Conservation (phyloP, 2,888 invertebrate species). For the Acronicta alni region DNA sequence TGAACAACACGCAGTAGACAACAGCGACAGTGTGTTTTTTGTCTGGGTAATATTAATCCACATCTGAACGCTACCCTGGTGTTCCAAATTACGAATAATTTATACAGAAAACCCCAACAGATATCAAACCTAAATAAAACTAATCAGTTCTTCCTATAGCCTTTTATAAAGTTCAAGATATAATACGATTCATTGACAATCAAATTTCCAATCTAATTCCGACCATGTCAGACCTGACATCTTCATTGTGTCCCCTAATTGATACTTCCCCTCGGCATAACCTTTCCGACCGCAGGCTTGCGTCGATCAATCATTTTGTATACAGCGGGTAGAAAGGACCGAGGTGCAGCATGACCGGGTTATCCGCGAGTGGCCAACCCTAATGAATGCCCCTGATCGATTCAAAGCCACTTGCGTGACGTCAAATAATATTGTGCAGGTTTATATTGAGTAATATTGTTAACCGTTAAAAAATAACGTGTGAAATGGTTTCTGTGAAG, state of each 20-base stretch:
- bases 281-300: conserved; percentile 48
- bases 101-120: neutral
- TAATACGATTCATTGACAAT: neutral
- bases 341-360: conserved; percentile 66
- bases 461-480: conserved; percentile 1
- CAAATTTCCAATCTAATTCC: conserved; percentile 6
- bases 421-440: neutral
- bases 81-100: neutral
- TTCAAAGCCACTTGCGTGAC: conserved; percentile 28
- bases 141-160: neutral
- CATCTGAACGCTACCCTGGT: too few relatives aligned
- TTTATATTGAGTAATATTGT: conserved; percentile 10
- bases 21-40: too few relatives aligned
- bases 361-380: conserved; percentile 53
- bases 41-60: too few relatives aligned
- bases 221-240: conserved; percentile 2
- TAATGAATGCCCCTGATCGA: conserved; percentile 53
- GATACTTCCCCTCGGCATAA: conserved; percentile 41
- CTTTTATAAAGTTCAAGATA: neutral
- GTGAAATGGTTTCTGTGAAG: neutral
- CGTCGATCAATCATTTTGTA: conserved; percentile 47
- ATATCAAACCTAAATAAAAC: neutral
- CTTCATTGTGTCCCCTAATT: conserved; percentile 34
- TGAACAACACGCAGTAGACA: too few relatives aligned
- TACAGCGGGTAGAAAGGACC: conserved; percentile 42